Conservation (phyloP, 2,888 invertebrate genomes). For the Euproctis similis region DNA sequence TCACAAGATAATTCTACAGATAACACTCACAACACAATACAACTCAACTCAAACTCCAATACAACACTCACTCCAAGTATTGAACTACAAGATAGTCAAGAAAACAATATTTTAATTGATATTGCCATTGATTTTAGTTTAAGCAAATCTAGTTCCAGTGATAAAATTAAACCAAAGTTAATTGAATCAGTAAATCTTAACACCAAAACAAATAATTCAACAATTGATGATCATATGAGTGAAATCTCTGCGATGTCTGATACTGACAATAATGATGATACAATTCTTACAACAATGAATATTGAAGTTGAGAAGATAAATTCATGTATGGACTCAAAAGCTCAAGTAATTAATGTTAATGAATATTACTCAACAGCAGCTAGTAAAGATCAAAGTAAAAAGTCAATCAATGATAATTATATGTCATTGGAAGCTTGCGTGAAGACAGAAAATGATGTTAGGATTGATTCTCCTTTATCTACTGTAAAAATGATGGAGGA, state of each 20-base stretch:
- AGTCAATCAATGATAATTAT: too few relatives aligned
- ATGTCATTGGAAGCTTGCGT: too few relatives aligned
- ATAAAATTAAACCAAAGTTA: constrained; percentile 8
- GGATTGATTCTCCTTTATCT: too few relatives aligned
- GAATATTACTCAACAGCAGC: too few relatives aligned
- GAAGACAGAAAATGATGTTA: too few relatives aligned
- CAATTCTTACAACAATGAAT: too few relatives aligned
- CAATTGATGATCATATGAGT: constrained; percentile 3
- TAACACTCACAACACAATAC: constrained; percentile 7
- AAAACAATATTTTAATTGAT: constrained; percentile 19
- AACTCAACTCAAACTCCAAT: too few relatives aligned
- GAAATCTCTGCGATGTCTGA: constrained; percentile 4
- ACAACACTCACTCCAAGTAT: constrained; percentile 2
- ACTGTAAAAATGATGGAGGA: too few relatives aligned
- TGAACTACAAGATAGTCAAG: constrained; percentile 6
- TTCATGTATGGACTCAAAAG: too few relatives aligned
- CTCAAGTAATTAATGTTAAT: too few relatives aligned
- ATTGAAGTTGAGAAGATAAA: too few relatives aligned
- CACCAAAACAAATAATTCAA: constrained; percentile 3
- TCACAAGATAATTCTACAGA: constrained; percentile 21
- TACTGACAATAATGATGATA: not conserved
- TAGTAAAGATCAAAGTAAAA: too few relatives aligned
- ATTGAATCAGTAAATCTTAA: not conserved
- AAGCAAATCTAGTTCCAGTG: constrained; percentile 26
- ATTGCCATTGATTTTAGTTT: constrained; percentile 55